phyloP scores from a whole-genome alignment of 64 coral and sea anemone species.

The Acropora tenuis region DNA sequence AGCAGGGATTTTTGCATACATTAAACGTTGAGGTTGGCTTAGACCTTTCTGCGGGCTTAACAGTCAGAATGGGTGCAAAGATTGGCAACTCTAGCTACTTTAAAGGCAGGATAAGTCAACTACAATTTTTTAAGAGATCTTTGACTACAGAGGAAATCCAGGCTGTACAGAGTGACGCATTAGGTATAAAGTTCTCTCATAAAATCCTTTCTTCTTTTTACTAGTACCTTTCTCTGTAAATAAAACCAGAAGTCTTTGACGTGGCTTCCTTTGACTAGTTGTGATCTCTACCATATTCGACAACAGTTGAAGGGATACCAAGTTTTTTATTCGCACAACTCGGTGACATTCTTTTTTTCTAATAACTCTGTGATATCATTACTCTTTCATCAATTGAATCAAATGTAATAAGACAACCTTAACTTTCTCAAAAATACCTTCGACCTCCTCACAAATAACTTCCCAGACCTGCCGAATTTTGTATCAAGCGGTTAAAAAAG shows the following conservation, averaged over 20 bases:
- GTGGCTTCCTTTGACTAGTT: too few relatives aligned
- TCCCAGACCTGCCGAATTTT: too few relatives aligned
- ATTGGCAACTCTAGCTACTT: conserved; percentile 3
- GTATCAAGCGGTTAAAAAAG: too few relatives aligned
- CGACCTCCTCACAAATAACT: too few relatives aligned
- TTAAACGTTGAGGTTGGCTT: neutral
- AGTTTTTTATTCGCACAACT: too few relatives aligned
- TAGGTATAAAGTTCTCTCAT: neutral
- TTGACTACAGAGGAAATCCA: conserved; percentile 50
- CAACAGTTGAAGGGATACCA: too few relatives aligned
- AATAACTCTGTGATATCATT: too few relatives aligned
- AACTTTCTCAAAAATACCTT: too few relatives aligned
- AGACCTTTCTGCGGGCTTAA: conserved; percentile 30
- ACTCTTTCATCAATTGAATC: too few relatives aligned
- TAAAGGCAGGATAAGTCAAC: conserved; percentile 35
- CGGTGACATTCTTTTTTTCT: too few relatives aligned
- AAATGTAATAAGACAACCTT: too few relatives aligned
- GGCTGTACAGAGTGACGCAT: neutral
- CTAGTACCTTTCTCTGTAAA: neutral
- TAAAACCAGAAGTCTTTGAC: neutral
- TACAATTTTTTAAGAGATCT: conserved; percentile 50
- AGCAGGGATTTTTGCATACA: neutral
- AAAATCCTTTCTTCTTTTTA: neutral
- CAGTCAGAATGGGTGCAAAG: conserved; percentile 14
- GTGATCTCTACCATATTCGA: too few relatives aligned